phyloP scores from a whole-genome alignment of 2,113 vertebrate genomes.

The Oriolus oriolus region DNA sequence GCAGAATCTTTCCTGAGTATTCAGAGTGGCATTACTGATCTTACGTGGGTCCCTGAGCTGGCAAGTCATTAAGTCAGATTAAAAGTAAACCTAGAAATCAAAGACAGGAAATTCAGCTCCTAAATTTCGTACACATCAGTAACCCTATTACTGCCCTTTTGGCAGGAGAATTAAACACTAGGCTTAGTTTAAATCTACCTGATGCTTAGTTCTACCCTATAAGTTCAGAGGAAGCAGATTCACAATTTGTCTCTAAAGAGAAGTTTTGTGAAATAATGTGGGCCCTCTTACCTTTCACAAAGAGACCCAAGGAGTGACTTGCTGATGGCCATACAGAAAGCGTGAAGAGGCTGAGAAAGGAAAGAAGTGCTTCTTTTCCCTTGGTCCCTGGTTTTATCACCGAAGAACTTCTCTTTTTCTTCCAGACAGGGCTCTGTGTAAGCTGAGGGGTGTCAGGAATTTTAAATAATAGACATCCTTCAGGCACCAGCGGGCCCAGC shows the following conservation, averaged over 20 bases:
- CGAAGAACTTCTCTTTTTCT: neutral
- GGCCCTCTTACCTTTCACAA: neutral
- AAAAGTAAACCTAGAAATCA: neutral
- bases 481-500: neutral
- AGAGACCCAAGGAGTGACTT: neutral
- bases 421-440: neutral
- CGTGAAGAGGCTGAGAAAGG: neutral
- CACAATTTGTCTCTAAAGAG: neutral
- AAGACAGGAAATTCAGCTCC: neutral
- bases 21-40: neutral
- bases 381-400: neutral
- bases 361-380: neutral
- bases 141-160: neutral
- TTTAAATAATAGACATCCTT: neutral
- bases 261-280: neutral
- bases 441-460: neutral
- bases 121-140: neutral
- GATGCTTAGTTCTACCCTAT: neutral
- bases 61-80: neutral
- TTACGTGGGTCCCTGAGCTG: neutral
- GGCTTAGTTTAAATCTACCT: neutral
- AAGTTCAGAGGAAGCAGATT: neutral
- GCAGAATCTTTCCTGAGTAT: neutral
- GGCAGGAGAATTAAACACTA: neutral
- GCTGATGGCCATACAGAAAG: neutral